Evolutionary conservation across 1,140 invertebrate species (phyloP), one percentile per base, ranked within the genome.

Genomic region (Druon quercuslanigerum): DNA sequence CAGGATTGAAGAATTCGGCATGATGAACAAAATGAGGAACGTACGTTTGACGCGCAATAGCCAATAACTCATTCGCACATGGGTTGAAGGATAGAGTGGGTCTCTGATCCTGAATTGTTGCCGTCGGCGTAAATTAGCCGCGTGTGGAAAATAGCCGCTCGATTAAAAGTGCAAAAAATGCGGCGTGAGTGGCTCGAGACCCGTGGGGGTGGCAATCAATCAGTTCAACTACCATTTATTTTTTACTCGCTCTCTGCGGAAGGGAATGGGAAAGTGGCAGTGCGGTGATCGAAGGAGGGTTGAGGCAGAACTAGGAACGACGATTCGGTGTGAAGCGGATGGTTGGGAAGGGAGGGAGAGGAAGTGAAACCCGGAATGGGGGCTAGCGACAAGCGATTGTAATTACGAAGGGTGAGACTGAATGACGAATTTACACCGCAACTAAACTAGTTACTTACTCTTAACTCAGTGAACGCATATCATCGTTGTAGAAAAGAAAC

Each of bases 141-240:
- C 14, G 33, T 66, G 60, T 66, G 60, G 60, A 66, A 66, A 66
- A 66, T 40, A 66, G 60, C 60, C 60, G 60, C 60, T 66, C 60
- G 60, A 46, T 66, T 66, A 66, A 66, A 66, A 66, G 60, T 40
- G 25, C 14, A 66, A 66, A 66, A 66, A 66, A 66, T 66, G 60
- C 25, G 33, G 9, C 40, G 60, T 66, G 60, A 66, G 60, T 66
- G 60, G 60, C 60, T 66, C 33, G 19, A 60, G 57, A 60, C 20
- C 57, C 40, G 60, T 9, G 60, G 25, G 60, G 60, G 60, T 66
- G 60, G 60, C 60, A 66, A 66, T 66, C 60, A 66, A 66, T 66
- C 60, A 66, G 60, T 66, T 66, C 60, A 40, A 66, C 60, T 66
- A 46, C 60, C 60, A 66, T 66, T 66, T 66, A 66, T 66, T 66